Percentiles rank a stretch among this genome's conserved stretches.
These are phyloP conservation scores for Trichomalopsis sarcophagae DNA, from an alignment of 1,140 invertebrate species.

Conservation along the genomic window DNA sequence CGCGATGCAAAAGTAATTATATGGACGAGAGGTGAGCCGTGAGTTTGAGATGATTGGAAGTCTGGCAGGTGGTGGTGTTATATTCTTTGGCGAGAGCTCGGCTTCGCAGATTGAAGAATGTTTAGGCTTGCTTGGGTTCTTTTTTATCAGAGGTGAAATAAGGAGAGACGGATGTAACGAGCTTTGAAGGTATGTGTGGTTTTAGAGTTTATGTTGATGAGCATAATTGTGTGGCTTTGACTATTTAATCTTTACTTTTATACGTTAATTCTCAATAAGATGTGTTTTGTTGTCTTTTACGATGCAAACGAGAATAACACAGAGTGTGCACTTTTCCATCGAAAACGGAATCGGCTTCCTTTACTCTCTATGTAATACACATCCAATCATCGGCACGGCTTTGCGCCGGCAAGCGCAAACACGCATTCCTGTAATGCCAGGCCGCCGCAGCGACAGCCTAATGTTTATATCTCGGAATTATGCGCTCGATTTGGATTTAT, in stretches of 20 bases:
- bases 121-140: background rate
- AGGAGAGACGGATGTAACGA: too few species aligned
- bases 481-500: constrained; percentile 71
- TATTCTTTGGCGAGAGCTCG: background rate
- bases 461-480: constrained; percentile 69
- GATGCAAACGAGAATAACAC: too few species aligned
- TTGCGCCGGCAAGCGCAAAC: background rate
- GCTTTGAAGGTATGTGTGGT: too few species aligned
- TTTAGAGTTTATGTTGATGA: too few species aligned
- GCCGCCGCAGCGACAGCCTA: constrained; percentile 24
- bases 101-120: background rate
- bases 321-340: too few species aligned
- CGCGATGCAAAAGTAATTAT: background rate
- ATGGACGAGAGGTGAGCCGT: background rate
- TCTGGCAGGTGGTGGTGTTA: background rate
- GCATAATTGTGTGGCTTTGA: too few species aligned
- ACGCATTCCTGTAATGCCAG: constrained; percentile 16
- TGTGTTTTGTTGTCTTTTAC: too few species aligned
- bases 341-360: background rate
- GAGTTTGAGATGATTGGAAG: background rate
- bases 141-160: background rate
- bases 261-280: too few species aligned
- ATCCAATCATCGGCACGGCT: constrained; percentile 20
- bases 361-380: background rate
- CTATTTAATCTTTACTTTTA: too few species aligned